Percentiles rank a stretch among this genome's conserved stretches.
Conservation (phyloP, 2,113 vertebrate species). For the Leptodactylus fuscus region DNA sequence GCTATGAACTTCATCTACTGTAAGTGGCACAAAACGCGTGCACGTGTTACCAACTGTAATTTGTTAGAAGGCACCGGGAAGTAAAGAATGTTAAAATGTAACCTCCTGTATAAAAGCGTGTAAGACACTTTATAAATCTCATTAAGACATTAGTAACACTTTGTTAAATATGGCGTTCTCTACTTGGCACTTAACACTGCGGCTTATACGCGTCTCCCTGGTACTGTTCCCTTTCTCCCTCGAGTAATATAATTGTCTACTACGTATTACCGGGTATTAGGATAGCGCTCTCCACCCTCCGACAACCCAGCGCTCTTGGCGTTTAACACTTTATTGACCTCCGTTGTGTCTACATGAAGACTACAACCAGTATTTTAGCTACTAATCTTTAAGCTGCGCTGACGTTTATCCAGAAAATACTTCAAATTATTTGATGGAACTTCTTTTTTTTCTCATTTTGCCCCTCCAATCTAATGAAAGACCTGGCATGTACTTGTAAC, state of each 20-base stretch:
- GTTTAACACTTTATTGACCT: no score
- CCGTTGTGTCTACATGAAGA: no score
- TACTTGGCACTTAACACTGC: slow-evolving; percentile 17
- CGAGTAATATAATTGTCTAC: slow-evolving; percentile 11
- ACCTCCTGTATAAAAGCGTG: slow-evolving; percentile 22
- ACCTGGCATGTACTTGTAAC: no score
- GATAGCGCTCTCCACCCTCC: background rate
- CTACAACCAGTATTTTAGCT: no score
- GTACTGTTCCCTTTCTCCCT: background rate
- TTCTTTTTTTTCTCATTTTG: no score
- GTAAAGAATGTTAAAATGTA: slow-evolving; percentile 4
- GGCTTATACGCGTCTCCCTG: background rate
- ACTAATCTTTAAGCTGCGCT: no score
- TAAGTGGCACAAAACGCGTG: background rate
- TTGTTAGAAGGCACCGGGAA: background rate
- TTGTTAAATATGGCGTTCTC: slow-evolving; percentile 9
- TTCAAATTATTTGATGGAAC: no score
- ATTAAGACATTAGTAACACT: slow-evolving; percentile 20
- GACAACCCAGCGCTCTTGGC: no score
- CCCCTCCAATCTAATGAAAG: no score
- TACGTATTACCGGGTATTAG: background rate
- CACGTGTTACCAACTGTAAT: background rate
- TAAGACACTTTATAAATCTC: slow-evolving; percentile 39
- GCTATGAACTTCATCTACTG: no score
- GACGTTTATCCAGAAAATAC: no score